Evolutionary conservation across 2,888 invertebrate genomes (phyloP).

Genomic region (Sussaba pulchella): DNA sequence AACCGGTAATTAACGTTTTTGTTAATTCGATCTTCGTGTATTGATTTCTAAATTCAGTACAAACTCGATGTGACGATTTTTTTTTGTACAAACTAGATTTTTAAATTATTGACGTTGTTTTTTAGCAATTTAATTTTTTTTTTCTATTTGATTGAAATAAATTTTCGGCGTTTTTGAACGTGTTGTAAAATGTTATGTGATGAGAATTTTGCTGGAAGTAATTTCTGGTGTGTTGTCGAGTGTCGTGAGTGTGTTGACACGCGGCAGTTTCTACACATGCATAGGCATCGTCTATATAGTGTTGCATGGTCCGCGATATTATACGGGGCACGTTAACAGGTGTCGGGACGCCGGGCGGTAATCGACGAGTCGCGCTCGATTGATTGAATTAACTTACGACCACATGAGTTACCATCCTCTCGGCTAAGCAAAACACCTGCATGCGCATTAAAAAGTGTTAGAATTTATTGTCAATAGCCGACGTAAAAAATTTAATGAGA

Average conservation of each 20-base stretch:
- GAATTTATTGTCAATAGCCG: constrained; percentile 3
- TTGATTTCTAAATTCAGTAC: no score
- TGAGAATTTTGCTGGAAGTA: constrained; percentile 12
- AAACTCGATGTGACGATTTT: no score
- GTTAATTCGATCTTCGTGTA: no score
- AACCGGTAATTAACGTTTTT: no score
- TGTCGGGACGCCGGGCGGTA: constrained; percentile 50
- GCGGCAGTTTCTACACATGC: neutral
- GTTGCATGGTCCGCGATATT: constrained; percentile 6
- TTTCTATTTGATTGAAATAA: neutral
- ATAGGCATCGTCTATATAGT: neutral
- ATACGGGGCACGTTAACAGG: constrained; percentile 60
- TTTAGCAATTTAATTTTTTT: neutral
- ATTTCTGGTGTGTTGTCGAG: constrained; percentile 17
- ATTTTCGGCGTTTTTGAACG: neutral
- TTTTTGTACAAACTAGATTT: no score
- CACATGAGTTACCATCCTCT: neutral
- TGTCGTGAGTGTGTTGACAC: constrained; percentile 22
- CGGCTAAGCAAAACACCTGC: constrained; percentile 21
- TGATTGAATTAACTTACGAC: constrained; percentile 62
- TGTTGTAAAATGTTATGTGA: neutral
- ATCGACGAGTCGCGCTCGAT: constrained; percentile 60
- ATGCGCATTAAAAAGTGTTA: constrained; percentile 29
- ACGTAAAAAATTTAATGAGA: neutral
- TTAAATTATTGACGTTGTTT: no score